Percentiles rank a stretch among this genome's conserved stretches.
Evolutionary conservation across 2,113 vertebrate species (phyloP).

Genomic region (Etia nguti): DNA sequence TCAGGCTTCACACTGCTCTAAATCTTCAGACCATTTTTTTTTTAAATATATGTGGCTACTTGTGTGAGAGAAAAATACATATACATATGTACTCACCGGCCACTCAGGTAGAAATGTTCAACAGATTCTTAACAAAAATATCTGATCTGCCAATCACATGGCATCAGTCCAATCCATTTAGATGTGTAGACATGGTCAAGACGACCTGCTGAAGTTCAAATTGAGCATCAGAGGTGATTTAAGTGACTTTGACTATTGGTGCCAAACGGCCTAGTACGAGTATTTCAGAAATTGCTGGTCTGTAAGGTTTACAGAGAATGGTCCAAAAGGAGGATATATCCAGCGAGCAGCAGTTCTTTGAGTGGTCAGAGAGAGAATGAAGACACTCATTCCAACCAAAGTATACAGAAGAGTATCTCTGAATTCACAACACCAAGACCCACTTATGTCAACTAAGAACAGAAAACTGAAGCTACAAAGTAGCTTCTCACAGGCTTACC

Average conservation of each 20-base stretch:
- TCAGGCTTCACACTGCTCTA: background rate
- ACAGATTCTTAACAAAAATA: background rate
- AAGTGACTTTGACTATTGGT: background rate
- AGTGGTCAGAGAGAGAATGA: background rate
- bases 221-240: background rate
- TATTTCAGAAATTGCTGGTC: background rate
- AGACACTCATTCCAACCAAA: background rate
- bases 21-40: background rate
- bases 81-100: background rate
- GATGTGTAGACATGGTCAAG: background rate
- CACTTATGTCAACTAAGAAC: background rate
- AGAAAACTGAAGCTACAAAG: background rate
- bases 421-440: background rate
- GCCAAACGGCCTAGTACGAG: background rate
- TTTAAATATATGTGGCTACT: background rate
- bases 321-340: background rate
- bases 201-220: background rate
- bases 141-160: background rate
- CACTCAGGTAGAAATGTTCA: background rate
- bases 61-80: fast-evolving
- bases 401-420: background rate
- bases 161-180: background rate
- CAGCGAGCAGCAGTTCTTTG: background rate
- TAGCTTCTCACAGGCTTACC: background rate
- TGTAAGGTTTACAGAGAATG: background rate